Conservation (phyloP, 2,113 vertebrate species). For the Bolborhynchus lineola region DNA sequence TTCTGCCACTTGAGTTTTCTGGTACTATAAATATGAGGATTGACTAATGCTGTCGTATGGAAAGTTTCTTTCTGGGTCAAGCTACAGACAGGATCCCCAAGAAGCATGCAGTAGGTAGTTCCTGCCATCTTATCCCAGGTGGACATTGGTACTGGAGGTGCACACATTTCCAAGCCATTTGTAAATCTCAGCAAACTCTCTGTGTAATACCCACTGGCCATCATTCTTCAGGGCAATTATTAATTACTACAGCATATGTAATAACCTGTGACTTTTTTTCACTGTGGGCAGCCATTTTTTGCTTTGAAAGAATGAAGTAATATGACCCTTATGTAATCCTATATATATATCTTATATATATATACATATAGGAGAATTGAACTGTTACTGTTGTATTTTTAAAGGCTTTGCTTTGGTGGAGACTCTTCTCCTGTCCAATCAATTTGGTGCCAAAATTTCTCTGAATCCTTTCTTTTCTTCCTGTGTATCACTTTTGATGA, state of each 20-base stretch:
- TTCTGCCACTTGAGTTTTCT: not conserved
- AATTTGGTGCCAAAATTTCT: not conserved
- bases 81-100: not conserved
- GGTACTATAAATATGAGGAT: not conserved
- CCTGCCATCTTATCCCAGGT: not conserved
- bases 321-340: not conserved
- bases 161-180: not conserved
- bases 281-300: not conserved
- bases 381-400: not conserved
- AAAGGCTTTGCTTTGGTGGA: not conserved
- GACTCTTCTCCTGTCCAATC: not conserved
- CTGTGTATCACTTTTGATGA: not conserved
- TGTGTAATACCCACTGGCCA: not conserved
- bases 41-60: accelerated
- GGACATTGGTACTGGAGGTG: not conserved
- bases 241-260: not conserved
- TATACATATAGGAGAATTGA: not conserved
- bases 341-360: not conserved
- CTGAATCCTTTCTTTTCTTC: not conserved
- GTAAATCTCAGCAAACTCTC: not conserved
- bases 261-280: not conserved
- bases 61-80: not conserved
- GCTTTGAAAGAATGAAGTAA: not conserved
- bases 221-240: not conserved
- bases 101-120: not conserved